These are phyloP conservation scores for Eupithecia insigniata DNA, from an alignment of 2,888 invertebrate species.

Conservation along the genomic window DNA sequence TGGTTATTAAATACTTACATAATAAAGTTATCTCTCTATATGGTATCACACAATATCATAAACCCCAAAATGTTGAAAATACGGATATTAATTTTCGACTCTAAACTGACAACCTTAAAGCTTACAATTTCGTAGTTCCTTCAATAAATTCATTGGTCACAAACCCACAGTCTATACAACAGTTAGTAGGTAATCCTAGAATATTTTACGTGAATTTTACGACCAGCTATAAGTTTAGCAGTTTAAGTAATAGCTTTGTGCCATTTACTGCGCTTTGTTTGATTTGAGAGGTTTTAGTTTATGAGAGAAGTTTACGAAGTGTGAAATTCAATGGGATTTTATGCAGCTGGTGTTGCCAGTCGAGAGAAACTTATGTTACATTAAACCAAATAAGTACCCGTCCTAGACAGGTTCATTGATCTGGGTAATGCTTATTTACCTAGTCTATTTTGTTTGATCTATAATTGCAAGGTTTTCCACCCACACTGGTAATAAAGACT, in stretches of 20 bases:
- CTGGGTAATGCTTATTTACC: background rate
- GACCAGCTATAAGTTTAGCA: conserved; percentile 36
- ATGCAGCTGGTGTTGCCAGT: background rate
- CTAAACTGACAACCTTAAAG: background rate
- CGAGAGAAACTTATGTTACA: conserved; percentile 5
- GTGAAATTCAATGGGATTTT: conserved; percentile 10
- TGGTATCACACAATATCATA: background rate
- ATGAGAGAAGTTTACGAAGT: conserved; percentile 18
- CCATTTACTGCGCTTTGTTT: conserved; percentile 36
- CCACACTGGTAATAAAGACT: conserved; percentile 1
- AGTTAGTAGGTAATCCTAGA: conserved; percentile 28
- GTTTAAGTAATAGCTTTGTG: conserved; percentile 34
- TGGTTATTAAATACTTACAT: background rate
- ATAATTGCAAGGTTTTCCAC: conserved; percentile 8
- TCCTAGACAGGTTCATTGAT: background rate
- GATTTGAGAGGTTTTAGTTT: conserved; percentile 30
- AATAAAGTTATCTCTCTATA: background rate
- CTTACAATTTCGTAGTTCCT: background rate
- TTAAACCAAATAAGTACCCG: background rate
- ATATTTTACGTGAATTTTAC: conserved; percentile 42
- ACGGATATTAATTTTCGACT: conserved; percentile 17
- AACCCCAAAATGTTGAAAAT: background rate
- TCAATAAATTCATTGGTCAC: conserved; percentile 20
- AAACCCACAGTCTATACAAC: conserved; percentile 17
- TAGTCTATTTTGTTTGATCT: background rate